Percentiles rank a stretch among this genome's conserved stretches.
phyloP scores from a whole-genome alignment of 2,888 invertebrate genomes.

The Stegana nigrithorax region DNA sequence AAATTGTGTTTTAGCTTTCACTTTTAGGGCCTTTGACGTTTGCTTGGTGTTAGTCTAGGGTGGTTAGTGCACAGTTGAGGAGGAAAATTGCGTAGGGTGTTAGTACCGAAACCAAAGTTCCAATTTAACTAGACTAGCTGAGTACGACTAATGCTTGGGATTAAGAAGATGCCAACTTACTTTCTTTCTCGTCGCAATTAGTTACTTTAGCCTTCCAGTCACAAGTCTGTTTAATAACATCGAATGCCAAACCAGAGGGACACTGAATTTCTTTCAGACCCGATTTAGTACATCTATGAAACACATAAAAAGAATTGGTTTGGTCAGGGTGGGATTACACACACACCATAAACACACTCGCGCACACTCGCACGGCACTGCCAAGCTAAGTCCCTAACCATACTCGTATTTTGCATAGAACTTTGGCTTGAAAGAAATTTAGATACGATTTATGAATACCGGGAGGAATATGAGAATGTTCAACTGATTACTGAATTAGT shows the following conservation, averaged over 20 bases:
- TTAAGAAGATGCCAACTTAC: slow-evolving; percentile 77
- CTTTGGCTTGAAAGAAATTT: slow-evolving; percentile 13
- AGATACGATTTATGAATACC: background rate
- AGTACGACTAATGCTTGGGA: slow-evolving; percentile 37
- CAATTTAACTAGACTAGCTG: slow-evolving; percentile 35
- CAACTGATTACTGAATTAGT: slow-evolving; percentile 8
- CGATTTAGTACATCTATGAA: slow-evolving; percentile 83
- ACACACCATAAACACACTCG: slow-evolving; percentile 36
- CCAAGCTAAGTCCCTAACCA: too few relatives aligned
- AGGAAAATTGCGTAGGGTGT: slow-evolving; percentile 5
- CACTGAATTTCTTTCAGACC: slow-evolving; percentile 97
- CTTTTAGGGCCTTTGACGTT: too few relatives aligned
- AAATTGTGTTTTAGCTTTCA: slow-evolving; percentile 14
- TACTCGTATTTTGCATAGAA: too few relatives aligned
- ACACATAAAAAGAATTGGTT: slow-evolving; percentile 25
- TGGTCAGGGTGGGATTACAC: slow-evolving; percentile 26
- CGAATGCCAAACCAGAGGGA: slow-evolving; percentile 96
- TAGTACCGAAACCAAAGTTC: slow-evolving; percentile 47
- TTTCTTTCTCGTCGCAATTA: slow-evolving; percentile 96
- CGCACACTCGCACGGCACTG: background rate
- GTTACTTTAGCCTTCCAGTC: slow-evolving; percentile 98
- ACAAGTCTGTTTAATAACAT: slow-evolving; percentile 97
- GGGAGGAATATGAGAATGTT: background rate
- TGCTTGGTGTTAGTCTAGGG: slow-evolving; percentile 17
- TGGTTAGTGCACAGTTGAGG: slow-evolving; percentile 26